A percentile compares a stretch with the other conserved stretches of the same genome.
Conservation (phyloP, 2,888 invertebrate species). For the Ornithoptera alexandrae region DNA sequence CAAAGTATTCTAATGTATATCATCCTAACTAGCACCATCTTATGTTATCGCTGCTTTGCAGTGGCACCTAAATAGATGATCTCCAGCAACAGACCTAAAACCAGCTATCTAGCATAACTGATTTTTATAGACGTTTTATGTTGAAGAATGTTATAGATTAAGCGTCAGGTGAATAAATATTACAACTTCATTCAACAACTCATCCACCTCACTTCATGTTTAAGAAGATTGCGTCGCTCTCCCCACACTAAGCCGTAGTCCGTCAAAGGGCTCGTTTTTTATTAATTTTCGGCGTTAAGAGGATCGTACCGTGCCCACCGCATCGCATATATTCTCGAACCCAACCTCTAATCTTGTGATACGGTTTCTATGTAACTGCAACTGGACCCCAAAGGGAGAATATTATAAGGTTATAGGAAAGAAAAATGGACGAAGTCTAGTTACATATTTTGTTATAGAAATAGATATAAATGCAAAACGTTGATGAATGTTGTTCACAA, state of each 20-base stretch:
- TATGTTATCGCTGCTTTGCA: too few relatives aligned
- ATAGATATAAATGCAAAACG: background rate
- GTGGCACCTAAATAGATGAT: too few relatives aligned
- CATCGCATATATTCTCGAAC: constrained; percentile 35
- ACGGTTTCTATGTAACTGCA: background rate
- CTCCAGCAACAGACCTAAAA: too few relatives aligned
- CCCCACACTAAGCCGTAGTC: constrained; percentile 42
- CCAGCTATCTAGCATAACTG: too few relatives aligned
- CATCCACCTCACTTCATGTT: background rate
- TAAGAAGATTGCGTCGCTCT: background rate
- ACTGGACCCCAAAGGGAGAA: background rate
- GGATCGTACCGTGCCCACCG: constrained; percentile 51
- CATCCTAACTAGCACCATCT: too few relatives aligned
- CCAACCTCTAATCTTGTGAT: constrained; percentile 31
- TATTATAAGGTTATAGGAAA: background rate
- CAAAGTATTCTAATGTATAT: too few relatives aligned
- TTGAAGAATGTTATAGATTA: background rate
- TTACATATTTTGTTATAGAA: background rate
- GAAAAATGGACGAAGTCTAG: background rate
- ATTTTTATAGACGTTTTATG: background rate
- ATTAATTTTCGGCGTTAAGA: constrained; percentile 68
- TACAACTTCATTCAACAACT: background rate
- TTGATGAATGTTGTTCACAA: too few relatives aligned
- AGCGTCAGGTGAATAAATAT: background rate
- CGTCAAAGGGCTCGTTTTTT: constrained; percentile 44